Conservation (phyloP, 2,888 invertebrate species). For the Thereva unica region DNA sequence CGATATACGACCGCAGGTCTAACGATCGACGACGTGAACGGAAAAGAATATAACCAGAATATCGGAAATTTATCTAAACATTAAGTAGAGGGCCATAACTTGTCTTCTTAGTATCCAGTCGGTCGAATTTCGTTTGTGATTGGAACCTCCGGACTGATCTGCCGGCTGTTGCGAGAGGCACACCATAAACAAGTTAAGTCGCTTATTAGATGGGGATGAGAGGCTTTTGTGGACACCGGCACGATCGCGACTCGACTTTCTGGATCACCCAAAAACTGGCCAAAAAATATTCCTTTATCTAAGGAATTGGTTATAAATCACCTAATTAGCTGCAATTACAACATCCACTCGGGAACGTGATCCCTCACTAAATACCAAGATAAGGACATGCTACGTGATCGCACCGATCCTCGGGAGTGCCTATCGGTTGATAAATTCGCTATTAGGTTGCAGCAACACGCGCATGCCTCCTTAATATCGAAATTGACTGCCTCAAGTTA, state of each 20-base stretch:
- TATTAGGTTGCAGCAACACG: slow-evolving; percentile 33
- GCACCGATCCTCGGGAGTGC: neutral
- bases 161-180: neutral
- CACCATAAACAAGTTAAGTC: slow-evolving; percentile 14
- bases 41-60: slow-evolving; percentile 15
- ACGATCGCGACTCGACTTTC: slow-evolving; percentile 14
- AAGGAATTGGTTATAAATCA: slow-evolving; percentile 21
- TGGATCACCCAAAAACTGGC: slow-evolving; percentile 2
- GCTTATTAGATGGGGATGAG: neutral
- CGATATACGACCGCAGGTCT: slow-evolving; percentile 24
- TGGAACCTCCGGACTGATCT: slow-evolving; percentile 15
- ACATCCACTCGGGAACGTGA: slow-evolving; percentile 28
- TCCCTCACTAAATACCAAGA: slow-evolving; percentile 25
- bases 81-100: slow-evolving; percentile 22
- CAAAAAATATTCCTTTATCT: neutral
- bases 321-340: slow-evolving; percentile 35
- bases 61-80: slow-evolving; percentile 17
- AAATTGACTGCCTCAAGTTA: neutral
- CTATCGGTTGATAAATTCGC: slow-evolving; percentile 34
- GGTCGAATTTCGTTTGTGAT: slow-evolving; percentile 14
- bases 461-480: slow-evolving; percentile 5
- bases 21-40: slow-evolving; percentile 22
- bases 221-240: neutral
- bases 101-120: slow-evolving; percentile 20
- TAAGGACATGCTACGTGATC: slow-evolving; percentile 14